Base-by-base conservation (phyloP, 2,888 invertebrate species). In the Drosophila nigricruria region DNA sequence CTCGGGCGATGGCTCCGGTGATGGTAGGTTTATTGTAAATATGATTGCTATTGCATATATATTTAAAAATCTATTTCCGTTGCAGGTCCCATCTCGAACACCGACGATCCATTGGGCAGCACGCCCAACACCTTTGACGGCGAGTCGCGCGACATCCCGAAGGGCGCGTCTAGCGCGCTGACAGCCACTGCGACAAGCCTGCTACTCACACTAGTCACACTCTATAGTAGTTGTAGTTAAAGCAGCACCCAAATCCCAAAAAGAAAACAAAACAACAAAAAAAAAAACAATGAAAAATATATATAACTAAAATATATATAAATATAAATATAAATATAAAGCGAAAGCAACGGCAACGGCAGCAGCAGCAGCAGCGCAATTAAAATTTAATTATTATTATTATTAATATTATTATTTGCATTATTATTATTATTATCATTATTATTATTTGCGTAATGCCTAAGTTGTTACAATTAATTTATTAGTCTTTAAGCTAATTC, bases 1-100 rank as follows among this genome's bases (percentile, higher is more conserved):
- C 62, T 92, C 92, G 57, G 93, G 92, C 45, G 93, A 92, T 80
- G 92, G 92, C 56, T 92, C 92, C 23, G 91, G 92, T 57, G 92
- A 91, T 78, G 92, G 93, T 92, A 79, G 79, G 87, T 23, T 20
- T 9, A 32, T 5, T 3, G 14, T 2, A 16, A 4, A 12, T 27
- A 6, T 1, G 12, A 45, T 2, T 18, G 10, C 0, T 5, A 30
- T 18, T 18, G 5, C 5, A 30, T 12, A 1, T 49, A 49, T 4
- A 10, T 5, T 30, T 32, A 3, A 8, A 10, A 6, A 27, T 34
- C 34, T 0, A 9, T 16, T 20, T 23, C 16, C 34, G 0, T 8
- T 3, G 5, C 47, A 89, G 92, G 90, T 61, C 59, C 90, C 53
- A 71, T 88, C 20, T 67, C 89, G 20, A 77, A 85, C 36, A 82